Evolutionary conservation across 2,113 vertebrate species (phyloP).

Genomic region (Lethenteron reissneri): DNA sequence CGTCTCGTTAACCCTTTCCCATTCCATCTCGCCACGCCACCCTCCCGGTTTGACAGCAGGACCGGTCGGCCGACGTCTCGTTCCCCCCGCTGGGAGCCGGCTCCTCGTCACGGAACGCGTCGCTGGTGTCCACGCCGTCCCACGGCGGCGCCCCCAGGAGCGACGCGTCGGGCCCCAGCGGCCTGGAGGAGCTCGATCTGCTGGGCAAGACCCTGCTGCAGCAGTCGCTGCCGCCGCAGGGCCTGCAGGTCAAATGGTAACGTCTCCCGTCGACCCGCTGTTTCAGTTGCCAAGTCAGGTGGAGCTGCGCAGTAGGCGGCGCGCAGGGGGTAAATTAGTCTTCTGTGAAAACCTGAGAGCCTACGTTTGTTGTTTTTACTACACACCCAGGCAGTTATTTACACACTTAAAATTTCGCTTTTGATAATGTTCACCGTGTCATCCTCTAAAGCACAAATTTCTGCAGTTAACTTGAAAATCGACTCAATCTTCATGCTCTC

Average conservation of each 20-base stretch:
- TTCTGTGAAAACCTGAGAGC: neutral
- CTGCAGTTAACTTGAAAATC: constrained; percentile 16
- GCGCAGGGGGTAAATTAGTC: too few relatives aligned
- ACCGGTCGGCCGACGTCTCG: too few relatives aligned
- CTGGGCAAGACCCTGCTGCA: constrained; percentile 27
- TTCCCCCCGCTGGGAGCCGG: too few relatives aligned
- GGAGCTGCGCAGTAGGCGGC: neutral
- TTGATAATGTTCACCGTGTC: constrained; percentile 21
- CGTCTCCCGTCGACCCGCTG: neutral
- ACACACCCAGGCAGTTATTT: neutral
- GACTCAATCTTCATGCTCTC: constrained; percentile 12
- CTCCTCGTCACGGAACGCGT: too few relatives aligned
- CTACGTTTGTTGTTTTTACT: constrained; percentile 9
- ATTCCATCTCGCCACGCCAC: too few relatives aligned
- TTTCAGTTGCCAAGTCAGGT: neutral
- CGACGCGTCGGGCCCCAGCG: constrained; percentile 11
- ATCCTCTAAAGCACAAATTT: constrained; percentile 13
- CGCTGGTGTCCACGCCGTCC: too few relatives aligned
- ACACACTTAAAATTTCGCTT: constrained; percentile 7
- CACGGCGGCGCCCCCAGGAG: too few relatives aligned
- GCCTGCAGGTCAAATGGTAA: constrained; percentile 4
- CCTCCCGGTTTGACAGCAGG: too few relatives aligned
- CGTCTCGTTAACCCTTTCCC: too few relatives aligned
- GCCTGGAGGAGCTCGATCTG: constrained; percentile 20
- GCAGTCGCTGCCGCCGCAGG: constrained; percentile 13